These are phyloP conservation scores for Brachyptera risi DNA, from an alignment of 2,888 invertebrate species.

Conservation along the genomic window DNA sequence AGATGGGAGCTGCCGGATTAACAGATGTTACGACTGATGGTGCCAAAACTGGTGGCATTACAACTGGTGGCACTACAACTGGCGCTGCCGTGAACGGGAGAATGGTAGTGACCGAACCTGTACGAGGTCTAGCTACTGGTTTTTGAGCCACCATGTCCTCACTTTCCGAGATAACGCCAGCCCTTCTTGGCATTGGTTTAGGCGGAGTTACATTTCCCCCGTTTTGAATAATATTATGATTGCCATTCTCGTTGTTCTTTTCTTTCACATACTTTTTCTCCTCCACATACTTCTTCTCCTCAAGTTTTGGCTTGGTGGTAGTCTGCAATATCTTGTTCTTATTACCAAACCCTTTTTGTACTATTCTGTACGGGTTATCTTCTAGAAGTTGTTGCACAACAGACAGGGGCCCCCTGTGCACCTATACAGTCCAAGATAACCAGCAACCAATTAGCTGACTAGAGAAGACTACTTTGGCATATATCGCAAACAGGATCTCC, in stretches of 20 bases:
- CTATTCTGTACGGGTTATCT: slow-evolving; percentile 36
- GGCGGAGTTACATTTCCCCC: slow-evolving; percentile 50
- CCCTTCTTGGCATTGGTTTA: slow-evolving; percentile 72
- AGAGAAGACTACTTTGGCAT: too few species aligned
- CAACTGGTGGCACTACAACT: not conserved
- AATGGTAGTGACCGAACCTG: slow-evolving; percentile 47
- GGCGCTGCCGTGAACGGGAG: too few species aligned
- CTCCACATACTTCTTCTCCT: slow-evolving; percentile 36
- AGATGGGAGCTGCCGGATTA: slow-evolving; percentile 49
- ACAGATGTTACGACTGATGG: slow-evolving; percentile 53
- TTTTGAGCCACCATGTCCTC: slow-evolving; percentile 54
- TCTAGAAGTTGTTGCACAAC: slow-evolving; percentile 31
- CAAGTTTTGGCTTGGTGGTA: slow-evolving; percentile 53
- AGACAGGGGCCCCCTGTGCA: slow-evolving; percentile 47
- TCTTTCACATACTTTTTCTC: slow-evolving; percentile 16
- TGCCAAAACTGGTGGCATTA: not conserved
- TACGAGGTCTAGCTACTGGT: slow-evolving; percentile 66
- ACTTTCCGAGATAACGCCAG: slow-evolving; percentile 67
- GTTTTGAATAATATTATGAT: slow-evolving; percentile 31
- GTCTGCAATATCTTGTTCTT: slow-evolving; percentile 38
- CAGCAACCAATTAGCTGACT: too few species aligned
- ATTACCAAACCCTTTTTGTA: slow-evolving; percentile 42
- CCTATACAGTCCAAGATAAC: too few species aligned
- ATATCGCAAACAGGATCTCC: too few species aligned
- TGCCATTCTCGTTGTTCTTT: slow-evolving; percentile 33